Conservation (phyloP, 2,113 vertebrate genomes). For the Gopherus evgoodei region DNA sequence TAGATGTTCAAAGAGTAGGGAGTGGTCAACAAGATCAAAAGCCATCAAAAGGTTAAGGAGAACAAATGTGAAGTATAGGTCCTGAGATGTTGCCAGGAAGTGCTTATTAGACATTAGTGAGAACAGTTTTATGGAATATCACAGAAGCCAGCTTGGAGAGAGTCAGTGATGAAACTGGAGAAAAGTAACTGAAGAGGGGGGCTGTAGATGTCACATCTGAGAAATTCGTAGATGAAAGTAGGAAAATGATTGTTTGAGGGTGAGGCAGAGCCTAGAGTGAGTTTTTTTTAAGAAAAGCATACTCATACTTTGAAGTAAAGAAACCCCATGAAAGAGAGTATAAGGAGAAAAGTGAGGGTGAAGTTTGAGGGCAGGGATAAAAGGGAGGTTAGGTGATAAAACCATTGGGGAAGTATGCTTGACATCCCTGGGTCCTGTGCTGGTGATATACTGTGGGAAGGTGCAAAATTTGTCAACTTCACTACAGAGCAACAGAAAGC, state of each 20-base stretch:
- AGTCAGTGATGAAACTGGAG: neutral
- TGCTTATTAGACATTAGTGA: neutral
- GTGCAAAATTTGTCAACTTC: neutral
- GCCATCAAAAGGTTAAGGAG: neutral
- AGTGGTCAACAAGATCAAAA: neutral
- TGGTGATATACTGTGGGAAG: neutral
- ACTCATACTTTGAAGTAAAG: neutral
- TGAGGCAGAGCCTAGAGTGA: fast-evolving
- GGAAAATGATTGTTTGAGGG: neutral
- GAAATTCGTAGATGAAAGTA: neutral
- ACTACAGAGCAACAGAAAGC: neutral
- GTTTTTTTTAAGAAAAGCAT: neutral
- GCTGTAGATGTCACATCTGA: neutral
- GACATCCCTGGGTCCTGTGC: neutral
- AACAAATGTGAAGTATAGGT: neutral
- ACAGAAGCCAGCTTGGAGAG: neutral
- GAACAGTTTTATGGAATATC: neutral
- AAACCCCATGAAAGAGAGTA: neutral
- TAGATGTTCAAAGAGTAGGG: neutral
- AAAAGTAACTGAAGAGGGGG: neutral
- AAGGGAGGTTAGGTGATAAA: neutral
- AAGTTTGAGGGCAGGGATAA: neutral
- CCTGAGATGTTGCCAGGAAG: neutral
- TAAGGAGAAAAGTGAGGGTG: neutral
- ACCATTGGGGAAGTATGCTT: neutral